Evolutionary conservation across 2,888 invertebrate species (phyloP), one percentile per base, ranked within the genome.

Genomic region (Lasioglossum villosulum): DNA sequence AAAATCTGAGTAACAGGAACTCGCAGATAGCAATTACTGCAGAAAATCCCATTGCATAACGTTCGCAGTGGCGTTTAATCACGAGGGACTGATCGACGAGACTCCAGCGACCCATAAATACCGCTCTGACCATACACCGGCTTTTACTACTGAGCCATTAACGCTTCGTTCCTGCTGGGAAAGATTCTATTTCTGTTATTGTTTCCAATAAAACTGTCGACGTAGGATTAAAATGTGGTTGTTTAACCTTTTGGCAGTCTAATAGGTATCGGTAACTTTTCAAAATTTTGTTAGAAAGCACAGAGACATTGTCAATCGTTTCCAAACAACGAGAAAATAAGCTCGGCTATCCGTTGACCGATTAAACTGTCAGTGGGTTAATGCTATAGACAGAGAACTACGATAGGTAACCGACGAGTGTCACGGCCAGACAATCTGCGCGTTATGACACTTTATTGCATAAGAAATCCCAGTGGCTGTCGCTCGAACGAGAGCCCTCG

Each of bases 371-470:
- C 59, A 27, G 12, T 10, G 34, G 27, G 45, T 80, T 70, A 80
- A 71, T 78, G 34, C 19, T 59, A 16, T 4, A 5, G 42, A 4
- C 16, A 37, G 52, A 42, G 19, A n/a, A 4, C 59, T 1, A 14
- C 27, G 27, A 14, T 19, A 16, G 52, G 48, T 42, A 63, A 71
- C 59, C 59, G 27, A 8, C 30, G 27, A 63, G 75, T 30, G 63
- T 45, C 76, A 56, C 52, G 0, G 23, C 10, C n/a, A 30, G 39
- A 45, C 23, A 16, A 52, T 10, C 6, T 30, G 52, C 14, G 23
- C 30, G 56, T 8, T 14, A 16, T 27, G 45, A 72, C 42, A 56
- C 74, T 85, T 73, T 63, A 77, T 82, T 56, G 78, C 52, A 63
- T 63, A 82, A 86, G 73, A 70, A 76, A 81, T 70, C 75, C 23